Conservation (phyloP, 2,113 vertebrate genomes). For the Pterocles burchelli region DNA sequence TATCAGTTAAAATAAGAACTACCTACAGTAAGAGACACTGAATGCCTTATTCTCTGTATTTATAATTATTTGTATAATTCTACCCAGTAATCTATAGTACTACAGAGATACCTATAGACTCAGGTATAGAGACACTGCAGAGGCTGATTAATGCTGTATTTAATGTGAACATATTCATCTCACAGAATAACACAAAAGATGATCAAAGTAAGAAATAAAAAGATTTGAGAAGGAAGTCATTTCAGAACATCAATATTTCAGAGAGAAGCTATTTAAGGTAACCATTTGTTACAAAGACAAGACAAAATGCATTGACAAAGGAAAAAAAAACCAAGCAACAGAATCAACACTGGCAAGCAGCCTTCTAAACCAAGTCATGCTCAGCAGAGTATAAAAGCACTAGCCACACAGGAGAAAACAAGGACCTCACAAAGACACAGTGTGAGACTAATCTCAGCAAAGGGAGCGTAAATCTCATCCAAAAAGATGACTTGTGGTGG, state of each 20-base stretch:
- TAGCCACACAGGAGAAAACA: not conserved
- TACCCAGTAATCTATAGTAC: not conserved
- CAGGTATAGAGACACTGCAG: not conserved
- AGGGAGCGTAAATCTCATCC: not conserved
- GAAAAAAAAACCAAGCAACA: not conserved
- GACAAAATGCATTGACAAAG: not conserved
- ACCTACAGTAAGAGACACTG: not conserved
- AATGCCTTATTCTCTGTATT: not conserved
- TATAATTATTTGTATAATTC: not conserved
- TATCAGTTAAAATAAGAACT: not conserved
- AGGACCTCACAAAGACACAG: fast-evolving
- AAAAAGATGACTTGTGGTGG: fast-evolving
- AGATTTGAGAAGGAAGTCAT: not conserved
- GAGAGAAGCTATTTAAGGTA: constrained; percentile 26
- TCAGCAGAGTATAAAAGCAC: not conserved
- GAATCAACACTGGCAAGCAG: not conserved
- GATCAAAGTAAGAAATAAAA: not conserved
- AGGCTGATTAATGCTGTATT: not conserved
- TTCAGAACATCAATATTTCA: constrained; percentile 29
- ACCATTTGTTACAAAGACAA: constrained; percentile 18
- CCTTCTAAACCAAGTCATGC: not conserved
- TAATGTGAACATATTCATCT: not conserved
- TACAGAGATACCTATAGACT: not conserved
- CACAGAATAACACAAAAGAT: not conserved
- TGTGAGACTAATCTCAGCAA: not conserved